phyloP scores from a whole-genome alignment of 1,140 invertebrate species.

The Zophobas morio region DNA sequence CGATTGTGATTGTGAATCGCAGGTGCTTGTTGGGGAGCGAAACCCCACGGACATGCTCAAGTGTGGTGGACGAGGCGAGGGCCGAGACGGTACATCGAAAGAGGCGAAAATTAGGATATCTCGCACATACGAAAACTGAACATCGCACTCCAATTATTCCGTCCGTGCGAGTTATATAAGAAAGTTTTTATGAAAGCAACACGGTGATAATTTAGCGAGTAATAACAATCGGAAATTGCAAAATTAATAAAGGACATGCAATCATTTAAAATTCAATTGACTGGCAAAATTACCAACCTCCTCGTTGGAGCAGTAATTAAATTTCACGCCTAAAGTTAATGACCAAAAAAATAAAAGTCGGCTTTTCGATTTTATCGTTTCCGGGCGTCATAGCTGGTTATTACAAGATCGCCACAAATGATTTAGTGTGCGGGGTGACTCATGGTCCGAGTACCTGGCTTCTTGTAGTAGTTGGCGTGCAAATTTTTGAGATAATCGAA shows the following conservation, averaged over 20 bases:
- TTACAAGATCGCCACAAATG: neutral
- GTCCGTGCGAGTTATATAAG: too few species aligned
- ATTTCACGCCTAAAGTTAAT: slow-evolving; percentile 29
- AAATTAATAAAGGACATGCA: slow-evolving; percentile 34
- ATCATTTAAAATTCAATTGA: slow-evolving; percentile 28
- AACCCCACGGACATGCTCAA: too few species aligned
- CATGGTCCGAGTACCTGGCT: too few species aligned
- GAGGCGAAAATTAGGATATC: too few species aligned
- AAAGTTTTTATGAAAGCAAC: neutral
- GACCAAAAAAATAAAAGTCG: slow-evolving; percentile 23
- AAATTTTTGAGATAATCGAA: too few species aligned
- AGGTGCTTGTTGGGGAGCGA: neutral
- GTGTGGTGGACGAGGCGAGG: too few species aligned
- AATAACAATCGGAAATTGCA: slow-evolving; percentile 17
- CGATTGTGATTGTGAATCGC: slow-evolving; percentile 20
- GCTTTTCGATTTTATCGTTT: slow-evolving; percentile 16
- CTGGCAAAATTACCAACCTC: slow-evolving; percentile 11
- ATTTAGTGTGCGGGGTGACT: neutral
- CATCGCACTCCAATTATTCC: too few species aligned
- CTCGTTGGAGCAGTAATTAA: slow-evolving; percentile 10
- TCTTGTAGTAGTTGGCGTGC: too few species aligned
- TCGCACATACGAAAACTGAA: too few species aligned
- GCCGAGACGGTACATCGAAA: too few species aligned
- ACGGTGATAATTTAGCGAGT: slow-evolving; percentile 2
- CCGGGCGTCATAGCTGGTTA: neutral